Percentiles rank a stretch among this genome's conserved stretches.
Conservation (phyloP, 2,888 invertebrate species). For the Orthosia gothica region DNA sequence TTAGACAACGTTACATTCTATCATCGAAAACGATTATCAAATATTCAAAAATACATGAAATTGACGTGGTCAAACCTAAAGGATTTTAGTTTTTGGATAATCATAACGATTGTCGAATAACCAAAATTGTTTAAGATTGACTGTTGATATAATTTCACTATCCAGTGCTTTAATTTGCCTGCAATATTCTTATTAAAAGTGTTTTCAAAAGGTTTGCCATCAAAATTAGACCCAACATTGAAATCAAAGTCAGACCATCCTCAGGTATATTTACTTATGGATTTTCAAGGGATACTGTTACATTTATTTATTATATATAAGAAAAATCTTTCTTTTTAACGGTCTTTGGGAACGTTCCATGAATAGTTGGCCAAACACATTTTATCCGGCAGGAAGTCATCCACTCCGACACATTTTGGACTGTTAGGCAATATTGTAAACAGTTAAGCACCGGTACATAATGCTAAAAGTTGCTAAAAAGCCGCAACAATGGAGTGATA, state of each 20-base stretch:
- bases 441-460: conserved; percentile 4
- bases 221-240: neutral
- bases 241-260: neutral
- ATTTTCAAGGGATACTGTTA: neutral
- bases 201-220: neutral
- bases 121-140: no score
- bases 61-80: no score
- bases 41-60: no score
- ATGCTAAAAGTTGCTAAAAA: conserved; percentile 47
- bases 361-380: neutral
- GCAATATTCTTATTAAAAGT: neutral
- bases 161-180: neutral
- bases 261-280: no score
- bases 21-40: no score
- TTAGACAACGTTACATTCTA: no score
- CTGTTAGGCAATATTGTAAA: conserved; percentile 14
- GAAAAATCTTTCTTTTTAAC: neutral
- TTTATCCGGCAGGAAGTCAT: conserved; percentile 14
- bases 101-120: no score
- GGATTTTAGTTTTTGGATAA: no score
- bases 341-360: no score
- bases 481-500: conserved; percentile 35
- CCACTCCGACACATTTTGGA: neutral
- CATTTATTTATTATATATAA: neutral
- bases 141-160: no score